Percentiles rank a stretch among this genome's conserved stretches.
These are phyloP conservation scores for Holothuria glaberrima DNA, from an alignment of 35 echinoderm and acorn worm genomes.

Conservation along the genomic window DNA sequence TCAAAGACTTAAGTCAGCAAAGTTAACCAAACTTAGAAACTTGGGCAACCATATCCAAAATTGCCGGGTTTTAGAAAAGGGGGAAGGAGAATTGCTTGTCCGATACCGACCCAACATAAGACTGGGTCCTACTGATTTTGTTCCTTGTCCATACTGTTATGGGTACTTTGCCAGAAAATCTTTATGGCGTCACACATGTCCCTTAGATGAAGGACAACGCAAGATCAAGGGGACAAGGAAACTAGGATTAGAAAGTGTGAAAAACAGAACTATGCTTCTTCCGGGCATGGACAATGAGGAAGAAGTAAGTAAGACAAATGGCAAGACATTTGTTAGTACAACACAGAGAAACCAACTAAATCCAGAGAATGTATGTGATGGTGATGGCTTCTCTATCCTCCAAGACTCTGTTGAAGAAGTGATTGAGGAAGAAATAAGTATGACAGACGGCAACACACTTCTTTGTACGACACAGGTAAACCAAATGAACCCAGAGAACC, in stretches of 20 bases:
- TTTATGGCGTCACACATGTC: slow-evolving; percentile 15
- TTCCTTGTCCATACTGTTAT: slow-evolving; percentile 1
- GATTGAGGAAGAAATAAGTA: too few species aligned
- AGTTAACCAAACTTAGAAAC: not conserved
- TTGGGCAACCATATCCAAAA: slow-evolving; percentile 31
- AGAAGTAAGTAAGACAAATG: too few species aligned
- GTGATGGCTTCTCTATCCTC: too few species aligned
- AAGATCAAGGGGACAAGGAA: not conserved
- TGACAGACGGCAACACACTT: too few species aligned
- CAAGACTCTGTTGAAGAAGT: too few species aligned
- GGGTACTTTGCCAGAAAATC: slow-evolving; percentile 17
- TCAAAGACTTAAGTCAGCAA: not conserved
- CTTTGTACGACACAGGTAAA: too few species aligned
- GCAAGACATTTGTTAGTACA: too few species aligned
- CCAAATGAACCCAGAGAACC: too few species aligned
- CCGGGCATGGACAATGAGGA: too few species aligned
- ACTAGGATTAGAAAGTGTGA: not conserved
- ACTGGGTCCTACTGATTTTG: not conserved
- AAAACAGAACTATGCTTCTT: not conserved
- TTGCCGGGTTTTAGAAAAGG: slow-evolving; percentile 1
- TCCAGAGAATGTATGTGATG: too few species aligned
- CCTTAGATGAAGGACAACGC: not conserved
- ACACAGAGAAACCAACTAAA: too few species aligned
- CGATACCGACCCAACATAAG: not conserved
- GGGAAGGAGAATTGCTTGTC: not conserved